Evolutionary conservation across 2,113 vertebrate genomes (phyloP), one percentile per base, ranked within the genome.

Genomic region (Corythoichthys intestinalis): DNA sequence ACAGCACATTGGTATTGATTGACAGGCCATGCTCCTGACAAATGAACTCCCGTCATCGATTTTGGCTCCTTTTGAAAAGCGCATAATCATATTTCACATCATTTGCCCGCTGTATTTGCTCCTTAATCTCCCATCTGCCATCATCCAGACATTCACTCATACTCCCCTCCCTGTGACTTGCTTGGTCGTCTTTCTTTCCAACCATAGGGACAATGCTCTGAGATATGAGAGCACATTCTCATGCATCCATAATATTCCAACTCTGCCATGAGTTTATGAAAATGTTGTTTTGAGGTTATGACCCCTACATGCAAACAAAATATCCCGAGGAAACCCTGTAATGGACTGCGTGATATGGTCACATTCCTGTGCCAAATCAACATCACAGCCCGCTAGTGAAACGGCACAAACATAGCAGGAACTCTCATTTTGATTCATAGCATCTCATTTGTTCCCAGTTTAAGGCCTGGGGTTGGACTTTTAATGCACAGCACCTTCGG

Each of bases 181-280:
- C 64, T 48, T 6, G 35, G 41, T 13, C 56, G 13, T 9, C 64
- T 35, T 69, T 50, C 39, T 11, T 63, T 28, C 65, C 6, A 56
- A 70, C 71, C 82, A 65, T 2, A 28, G 65, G 64, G 76, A 67
- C 61, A n/a, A 2, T 14, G 1, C 4, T 60, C 63, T 65, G n/a
- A 48, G 28, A 73, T 68, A 80, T 62, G 63, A 49, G 54, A 53
- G 75, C 54, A 38, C 74, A 74, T 78, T 80, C 72, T 34, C 41
- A 54, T 69, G 47, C 37, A 62, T 73, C 69, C 34, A 14, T 48
- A 67, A 65, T 49, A 15, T 74, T 69, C n/a, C 58, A 54, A 47
- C 64, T 81, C 71, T 75, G 67, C 73, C 56, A 3, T 65, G 72
- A 75, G 83, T 83, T 57, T 81, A 86, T 87, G 82, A 80, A 79